Evolutionary conservation across 2,888 invertebrate genomes (phyloP).

Genomic region (Notodonta dromedarius): DNA sequence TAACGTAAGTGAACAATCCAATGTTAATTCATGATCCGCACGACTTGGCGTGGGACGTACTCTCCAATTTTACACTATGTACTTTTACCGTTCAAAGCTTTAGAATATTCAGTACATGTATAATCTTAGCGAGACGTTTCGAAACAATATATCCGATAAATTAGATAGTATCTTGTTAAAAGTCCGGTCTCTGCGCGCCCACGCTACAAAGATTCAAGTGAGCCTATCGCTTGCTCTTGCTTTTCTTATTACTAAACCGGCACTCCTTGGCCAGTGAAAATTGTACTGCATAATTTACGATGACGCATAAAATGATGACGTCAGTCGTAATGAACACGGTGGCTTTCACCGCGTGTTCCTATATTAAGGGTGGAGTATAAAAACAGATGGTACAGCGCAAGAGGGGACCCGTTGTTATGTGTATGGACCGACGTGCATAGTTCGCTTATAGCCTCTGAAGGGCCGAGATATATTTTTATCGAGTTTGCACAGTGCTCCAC

Average conservation of each 20-base stretch:
- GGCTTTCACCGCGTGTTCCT: conserved; percentile 21
- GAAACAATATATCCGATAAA: conserved; percentile 53
- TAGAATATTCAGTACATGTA: conserved; percentile 45
- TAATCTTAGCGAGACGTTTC: too few relatives aligned
- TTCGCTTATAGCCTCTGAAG: conserved; percentile 13
- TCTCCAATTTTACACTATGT: conserved; percentile 45
- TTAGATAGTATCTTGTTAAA: conserved; percentile 52
- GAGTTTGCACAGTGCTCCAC: conserved; percentile 45
- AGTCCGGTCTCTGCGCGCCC: conserved; percentile 46
- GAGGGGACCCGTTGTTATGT: conserved; percentile 24
- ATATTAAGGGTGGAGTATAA: conserved; percentile 27
- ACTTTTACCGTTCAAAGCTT: conserved; percentile 42
- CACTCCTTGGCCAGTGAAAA: conserved; percentile 44
- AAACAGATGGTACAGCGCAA: conserved; percentile 22
- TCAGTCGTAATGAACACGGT: conserved; percentile 29
- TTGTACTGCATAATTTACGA: conserved; percentile 36
- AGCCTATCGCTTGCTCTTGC: conserved; percentile 33
- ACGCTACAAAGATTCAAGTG: conserved; percentile 48
- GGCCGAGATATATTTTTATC: conserved; percentile 22
- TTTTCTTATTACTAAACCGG: conserved; percentile 48
- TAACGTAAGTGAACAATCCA: conserved; percentile 30
- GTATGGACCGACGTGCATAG: conserved; percentile 22
- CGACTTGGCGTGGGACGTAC: conserved; percentile 52
- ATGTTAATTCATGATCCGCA: conserved; percentile 43
- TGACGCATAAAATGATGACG: conserved; percentile 32